Evolutionary conservation across 2,888 invertebrate genomes (phyloP).

Genomic region (Pyrrhosoma nymphula): DNA sequence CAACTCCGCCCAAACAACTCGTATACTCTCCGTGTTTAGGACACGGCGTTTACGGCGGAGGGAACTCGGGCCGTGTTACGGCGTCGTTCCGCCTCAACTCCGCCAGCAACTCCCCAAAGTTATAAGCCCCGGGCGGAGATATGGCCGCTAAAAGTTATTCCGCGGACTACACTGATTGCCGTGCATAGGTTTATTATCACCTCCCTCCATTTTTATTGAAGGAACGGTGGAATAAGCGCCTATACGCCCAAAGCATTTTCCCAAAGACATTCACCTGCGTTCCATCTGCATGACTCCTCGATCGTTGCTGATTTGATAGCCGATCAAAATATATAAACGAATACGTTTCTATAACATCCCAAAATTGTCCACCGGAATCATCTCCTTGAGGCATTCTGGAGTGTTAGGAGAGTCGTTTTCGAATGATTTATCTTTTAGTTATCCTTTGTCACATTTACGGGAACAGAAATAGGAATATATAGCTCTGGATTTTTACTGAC

Average conservation of each 20-base stretch:
- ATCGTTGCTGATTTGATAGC: neutral
- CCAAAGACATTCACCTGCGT: neutral
- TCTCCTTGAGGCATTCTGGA: neutral
- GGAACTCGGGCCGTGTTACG: constrained; percentile 40
- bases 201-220: neutral
- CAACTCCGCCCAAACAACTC: constrained; percentile 63
- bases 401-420: neutral
- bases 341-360: neutral
- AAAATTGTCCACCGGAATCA: neutral
- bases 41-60: constrained; percentile 56
- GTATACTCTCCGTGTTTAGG: constrained; percentile 67
- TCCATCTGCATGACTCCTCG: neutral
- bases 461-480: neutral
- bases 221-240: neutral
- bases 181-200: constrained; percentile 1
- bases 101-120: constrained; percentile 53
- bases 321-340: neutral
- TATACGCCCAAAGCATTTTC: neutral
- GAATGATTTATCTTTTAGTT: neutral
- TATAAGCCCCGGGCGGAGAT: constrained; percentile 49
- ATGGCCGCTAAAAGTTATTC: constrained; percentile 51
- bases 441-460: neutral
- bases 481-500: neutral
- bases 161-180: constrained; percentile 1
- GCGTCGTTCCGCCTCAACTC: constrained; percentile 63